A percentile compares a stretch with the other conserved stretches of the same genome.
These are phyloP conservation scores for Trichoplax adhaerens DNA, from an alignment of 37 sponge, comb jelly and placozoan genomes.

Conservation along the genomic window DNA sequence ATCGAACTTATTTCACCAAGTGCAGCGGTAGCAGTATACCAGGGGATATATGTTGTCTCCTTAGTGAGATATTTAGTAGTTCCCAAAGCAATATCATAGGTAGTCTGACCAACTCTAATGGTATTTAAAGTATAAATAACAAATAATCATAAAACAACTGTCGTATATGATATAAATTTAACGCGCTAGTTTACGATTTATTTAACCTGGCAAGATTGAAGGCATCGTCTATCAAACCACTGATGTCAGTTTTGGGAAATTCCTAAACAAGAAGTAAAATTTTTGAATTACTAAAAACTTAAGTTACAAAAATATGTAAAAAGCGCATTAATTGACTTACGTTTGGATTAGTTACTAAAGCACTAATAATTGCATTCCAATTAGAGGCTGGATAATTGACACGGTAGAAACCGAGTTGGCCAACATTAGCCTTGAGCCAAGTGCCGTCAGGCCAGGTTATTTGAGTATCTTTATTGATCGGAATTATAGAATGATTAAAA, in stretches of 20 bases:
- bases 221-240: conserved; percentile 75
- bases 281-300: background rate
- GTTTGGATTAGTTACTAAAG: conserved; percentile 6
- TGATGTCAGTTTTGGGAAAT: conserved; percentile 32
- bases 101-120: conserved; percentile 40
- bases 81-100: conserved; percentile 23
- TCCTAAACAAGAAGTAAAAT: conserved; percentile 8
- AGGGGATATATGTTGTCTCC: conserved; percentile 56
- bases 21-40: conserved; percentile 27
- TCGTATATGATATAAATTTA: no score
- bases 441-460: background rate
- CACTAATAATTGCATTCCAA: conserved; percentile 29
- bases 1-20: conserved; percentile 8
- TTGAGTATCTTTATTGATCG: no score
- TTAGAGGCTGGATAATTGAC: conserved; percentile 56
- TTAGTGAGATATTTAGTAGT: conserved; percentile 24
- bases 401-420: conserved; percentile 49
- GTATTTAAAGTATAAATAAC: background rate
- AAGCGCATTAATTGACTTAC: background rate
- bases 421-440: conserved; percentile 59
- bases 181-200: background rate
- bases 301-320: background rate
- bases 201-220: conserved; percentile 42
- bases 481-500: no score
- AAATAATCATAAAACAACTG: no score